phyloP scores from a whole-genome alignment of 2,888 invertebrate species.

The Agrilus cyanescens region DNA sequence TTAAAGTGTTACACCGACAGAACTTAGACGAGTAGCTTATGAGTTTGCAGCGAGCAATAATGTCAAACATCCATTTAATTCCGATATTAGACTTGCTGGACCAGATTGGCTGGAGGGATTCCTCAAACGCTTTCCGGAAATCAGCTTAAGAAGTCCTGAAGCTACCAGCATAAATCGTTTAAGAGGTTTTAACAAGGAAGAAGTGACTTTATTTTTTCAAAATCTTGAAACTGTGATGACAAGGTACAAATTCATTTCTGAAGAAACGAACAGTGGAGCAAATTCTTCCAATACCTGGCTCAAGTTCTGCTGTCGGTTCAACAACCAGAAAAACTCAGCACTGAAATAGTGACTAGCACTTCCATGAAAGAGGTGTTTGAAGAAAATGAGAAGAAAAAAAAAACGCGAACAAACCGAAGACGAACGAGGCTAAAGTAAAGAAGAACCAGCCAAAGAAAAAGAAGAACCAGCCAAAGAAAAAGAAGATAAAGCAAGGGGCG shows the following conservation, averaged over 20 bases:
- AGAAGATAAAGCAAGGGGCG: not conserved
- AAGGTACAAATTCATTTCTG: constrained; percentile 10
- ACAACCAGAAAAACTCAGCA: constrained; percentile 2
- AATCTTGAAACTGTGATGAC: constrained; percentile 5
- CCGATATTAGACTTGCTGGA: constrained; percentile 35
- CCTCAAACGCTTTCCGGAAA: constrained; percentile 34
- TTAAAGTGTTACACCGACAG: constrained; percentile 13
- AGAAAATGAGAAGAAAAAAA: constrained; percentile 1
- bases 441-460: not conserved
- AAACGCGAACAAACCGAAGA: constrained; percentile 4
- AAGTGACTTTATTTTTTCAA: constrained; percentile 10
- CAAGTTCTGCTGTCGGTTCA: too few species aligned
- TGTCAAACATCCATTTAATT: constrained; percentile 4
- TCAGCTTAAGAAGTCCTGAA: constrained; percentile 18
- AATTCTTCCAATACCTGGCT: too few species aligned
- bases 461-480: not conserved
- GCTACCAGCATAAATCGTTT: constrained; percentile 22
- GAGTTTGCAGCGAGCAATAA: constrained; percentile 37
- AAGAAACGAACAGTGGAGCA: constrained; percentile 21
- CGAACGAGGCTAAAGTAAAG: not conserved
- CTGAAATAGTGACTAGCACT: constrained; percentile 3
- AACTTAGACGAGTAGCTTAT: constrained; percentile 40
- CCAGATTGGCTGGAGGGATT: constrained; percentile 43
- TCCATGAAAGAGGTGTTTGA: not conserved
- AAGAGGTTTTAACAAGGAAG: constrained; percentile 20